These are phyloP conservation scores for Orthonyx spaldingii DNA, from an alignment of 2,113 vertebrate genomes.

Conservation along the genomic window DNA sequence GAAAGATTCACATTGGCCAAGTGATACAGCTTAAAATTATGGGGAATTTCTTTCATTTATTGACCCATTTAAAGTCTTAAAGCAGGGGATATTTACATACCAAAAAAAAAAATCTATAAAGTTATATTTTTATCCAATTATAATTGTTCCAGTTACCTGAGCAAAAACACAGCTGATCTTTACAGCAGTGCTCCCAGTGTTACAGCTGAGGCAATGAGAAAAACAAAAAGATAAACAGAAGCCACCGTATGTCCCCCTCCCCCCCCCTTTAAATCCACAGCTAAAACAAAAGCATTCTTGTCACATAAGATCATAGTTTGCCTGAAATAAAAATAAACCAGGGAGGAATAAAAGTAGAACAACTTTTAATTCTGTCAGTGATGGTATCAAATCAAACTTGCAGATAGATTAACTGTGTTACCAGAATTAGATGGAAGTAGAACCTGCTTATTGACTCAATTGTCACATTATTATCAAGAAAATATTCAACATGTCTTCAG, in stretches of 20 bases:
- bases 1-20: not conserved
- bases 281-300: constrained; percentile 39
- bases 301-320: not conserved
- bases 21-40: not conserved
- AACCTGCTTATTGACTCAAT: not conserved
- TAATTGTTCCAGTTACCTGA: not conserved
- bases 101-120: not conserved
- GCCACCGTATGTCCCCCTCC: not conserved
- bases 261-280: not conserved
- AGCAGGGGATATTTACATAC: not conserved
- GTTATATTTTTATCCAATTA: not conserved
- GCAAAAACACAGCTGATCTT: not conserved
- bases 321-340: not conserved
- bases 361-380: not conserved
- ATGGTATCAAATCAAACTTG: not conserved
- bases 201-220: not conserved
- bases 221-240: constrained; percentile 13
- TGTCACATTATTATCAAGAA: not conserved
- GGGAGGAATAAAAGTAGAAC: not conserved
- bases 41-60: not conserved
- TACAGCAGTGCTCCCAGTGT: not conserved
- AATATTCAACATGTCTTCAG: not conserved
- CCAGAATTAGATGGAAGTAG: not conserved
- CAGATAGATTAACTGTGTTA: not conserved
- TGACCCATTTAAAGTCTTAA: not conserved